Evolutionary conservation across 2,797 vertebrate genomes (phyloP).

Genomic region (Crocidura indochinensis): DNA sequence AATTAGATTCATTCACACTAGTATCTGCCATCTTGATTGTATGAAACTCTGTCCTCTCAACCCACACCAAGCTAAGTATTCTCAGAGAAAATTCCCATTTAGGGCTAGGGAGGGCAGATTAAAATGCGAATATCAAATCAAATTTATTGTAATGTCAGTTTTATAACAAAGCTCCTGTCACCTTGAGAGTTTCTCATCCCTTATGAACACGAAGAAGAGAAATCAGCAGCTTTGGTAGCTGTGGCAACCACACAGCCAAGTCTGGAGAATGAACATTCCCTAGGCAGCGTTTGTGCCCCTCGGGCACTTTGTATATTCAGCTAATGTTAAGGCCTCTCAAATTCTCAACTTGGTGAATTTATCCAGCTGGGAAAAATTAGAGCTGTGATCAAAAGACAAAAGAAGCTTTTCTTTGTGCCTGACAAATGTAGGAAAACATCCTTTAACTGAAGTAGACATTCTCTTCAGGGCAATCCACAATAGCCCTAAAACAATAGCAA

Average conservation of each 20-base stretch:
- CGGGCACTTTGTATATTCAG: slow-evolving; percentile 63
- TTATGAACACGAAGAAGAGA: slow-evolving; percentile 50
- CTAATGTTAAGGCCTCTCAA: slow-evolving; percentile 61
- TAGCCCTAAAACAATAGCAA: background rate
- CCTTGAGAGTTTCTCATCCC: slow-evolving; percentile 58
- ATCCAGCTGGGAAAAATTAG: slow-evolving; percentile 74
- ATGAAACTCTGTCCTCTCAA: slow-evolving; percentile 38
- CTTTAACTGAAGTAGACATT: slow-evolving; percentile 23
- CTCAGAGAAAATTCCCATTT: slow-evolving; percentile 18
- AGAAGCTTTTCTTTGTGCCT: slow-evolving; percentile 57
- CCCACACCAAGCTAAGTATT: background rate
- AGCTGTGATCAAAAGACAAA: slow-evolving; percentile 76
- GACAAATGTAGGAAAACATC: slow-evolving; percentile 55
- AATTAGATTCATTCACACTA: slow-evolving; percentile 54
- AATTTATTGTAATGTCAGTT: slow-evolving; percentile 19
- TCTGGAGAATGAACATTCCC: slow-evolving; percentile 1
- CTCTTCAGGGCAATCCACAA: slow-evolving; percentile 25
- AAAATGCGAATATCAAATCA: slow-evolving; percentile 71
- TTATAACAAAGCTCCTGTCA: slow-evolving; percentile 42
- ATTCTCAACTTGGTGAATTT: slow-evolving; percentile 70
- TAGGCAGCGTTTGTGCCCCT: slow-evolving; percentile 44
- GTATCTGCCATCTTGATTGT: background rate
- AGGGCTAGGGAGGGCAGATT: slow-evolving; percentile 9
- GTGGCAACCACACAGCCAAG: slow-evolving; percentile 71
- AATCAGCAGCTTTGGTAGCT: slow-evolving; percentile 71